Conservation (phyloP, 2,797 vertebrate genomes). For the Artibeus lituratus region DNA sequence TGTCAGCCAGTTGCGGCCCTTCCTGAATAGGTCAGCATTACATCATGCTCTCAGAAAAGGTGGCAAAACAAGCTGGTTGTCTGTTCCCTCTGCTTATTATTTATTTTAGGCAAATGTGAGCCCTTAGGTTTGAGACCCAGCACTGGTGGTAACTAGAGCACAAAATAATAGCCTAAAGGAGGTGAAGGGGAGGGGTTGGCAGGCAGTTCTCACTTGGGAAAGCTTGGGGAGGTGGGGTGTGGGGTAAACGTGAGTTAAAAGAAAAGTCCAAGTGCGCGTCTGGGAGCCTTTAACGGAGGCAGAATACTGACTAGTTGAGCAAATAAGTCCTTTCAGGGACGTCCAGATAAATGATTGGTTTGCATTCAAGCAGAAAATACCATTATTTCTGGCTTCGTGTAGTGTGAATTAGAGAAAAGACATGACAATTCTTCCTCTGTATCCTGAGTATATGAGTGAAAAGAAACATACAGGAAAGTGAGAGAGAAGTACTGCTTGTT, state of each 20-base stretch:
- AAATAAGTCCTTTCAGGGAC: conserved; percentile 81
- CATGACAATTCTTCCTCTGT: conserved; percentile 68
- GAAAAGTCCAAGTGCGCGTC: conserved; percentile 78
- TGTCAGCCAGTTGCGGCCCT: conserved; percentile 71
- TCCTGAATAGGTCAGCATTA: conserved; percentile 80
- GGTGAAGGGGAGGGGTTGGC: conserved; percentile 23
- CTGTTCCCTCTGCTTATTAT: conserved; percentile 79
- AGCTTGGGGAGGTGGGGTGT: conserved; percentile 46
- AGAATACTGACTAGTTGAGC: conserved; percentile 83
- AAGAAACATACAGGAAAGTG: conserved; percentile 21
- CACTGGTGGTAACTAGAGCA: conserved; percentile 78
- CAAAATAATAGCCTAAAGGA: conserved; percentile 67
- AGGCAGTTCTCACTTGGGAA: conserved; percentile 15
- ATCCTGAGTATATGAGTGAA: conserved; percentile 50
- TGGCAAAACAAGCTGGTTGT: conserved; percentile 76
- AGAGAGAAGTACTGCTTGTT: conserved; percentile 50
- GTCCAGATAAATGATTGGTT: conserved; percentile 77
- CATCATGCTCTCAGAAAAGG: conserved; percentile 80
- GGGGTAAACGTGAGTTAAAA: conserved; percentile 79
- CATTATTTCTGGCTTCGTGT: conserved; percentile 75
- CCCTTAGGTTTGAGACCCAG: conserved; percentile 49
- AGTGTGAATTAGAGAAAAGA: conserved; percentile 66
- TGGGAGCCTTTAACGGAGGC: conserved; percentile 76
- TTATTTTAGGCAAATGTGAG: conserved; percentile 78
- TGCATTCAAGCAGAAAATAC: conserved; percentile 83